Percentiles rank a stretch among this genome's conserved stretches.
phyloP scores from a whole-genome alignment of 30 jellyfish, hydroid and myxozoan genomes.

The Cassiopea xamachana region DNA sequence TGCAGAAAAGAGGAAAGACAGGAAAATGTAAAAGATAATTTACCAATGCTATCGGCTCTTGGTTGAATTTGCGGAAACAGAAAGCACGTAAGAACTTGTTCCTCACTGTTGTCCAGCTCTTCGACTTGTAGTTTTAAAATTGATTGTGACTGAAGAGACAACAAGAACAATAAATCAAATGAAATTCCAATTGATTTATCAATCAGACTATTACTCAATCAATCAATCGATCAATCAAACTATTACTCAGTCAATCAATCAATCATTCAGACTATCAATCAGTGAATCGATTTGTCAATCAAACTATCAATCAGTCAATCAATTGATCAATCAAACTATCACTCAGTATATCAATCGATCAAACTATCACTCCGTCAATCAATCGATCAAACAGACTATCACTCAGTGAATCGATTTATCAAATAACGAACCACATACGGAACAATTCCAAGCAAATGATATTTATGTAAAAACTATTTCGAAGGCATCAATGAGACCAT shows the following conservation, averaged over 20 bases:
- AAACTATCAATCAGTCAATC: background rate
- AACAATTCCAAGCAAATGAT: too few relatives aligned
- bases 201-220: background rate
- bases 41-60: conserved; percentile 84
- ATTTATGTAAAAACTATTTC: too few relatives aligned
- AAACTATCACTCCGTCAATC: background rate
- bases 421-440: background rate
- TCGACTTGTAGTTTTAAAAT: conserved; percentile 93
- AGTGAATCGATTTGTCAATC: background rate
- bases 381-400: background rate
- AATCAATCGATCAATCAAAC: background rate
- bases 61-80: conserved; percentile 87
- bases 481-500: too few relatives aligned
- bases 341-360: background rate
- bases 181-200: background rate
- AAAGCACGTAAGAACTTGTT: conserved; percentile 91
- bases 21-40: background rate
- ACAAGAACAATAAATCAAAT: background rate
- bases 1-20: too few relatives aligned
- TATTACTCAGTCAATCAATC: background rate
- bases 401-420: background rate
- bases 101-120: conserved; percentile 73
- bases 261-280: background rate
- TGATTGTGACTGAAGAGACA: conserved; percentile 84
- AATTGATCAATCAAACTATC: background rate